Evolutionary conservation across 2,797 vertebrate genomes (phyloP), one percentile per base, ranked within the genome.

Genomic region (Mormyrus hasselquistii): DNA sequence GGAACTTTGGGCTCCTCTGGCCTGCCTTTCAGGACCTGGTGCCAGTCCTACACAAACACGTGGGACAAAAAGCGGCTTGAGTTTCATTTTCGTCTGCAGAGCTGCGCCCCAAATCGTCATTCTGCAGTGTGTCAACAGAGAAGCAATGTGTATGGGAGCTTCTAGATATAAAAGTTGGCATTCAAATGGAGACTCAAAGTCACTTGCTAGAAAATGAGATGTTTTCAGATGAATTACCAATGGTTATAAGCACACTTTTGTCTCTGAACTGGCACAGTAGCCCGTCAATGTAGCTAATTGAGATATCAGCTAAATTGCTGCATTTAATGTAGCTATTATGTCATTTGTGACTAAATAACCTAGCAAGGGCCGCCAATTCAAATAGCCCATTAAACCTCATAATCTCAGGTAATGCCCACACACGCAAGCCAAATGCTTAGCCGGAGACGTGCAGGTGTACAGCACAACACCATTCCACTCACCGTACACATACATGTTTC

Each of bases 341-440:
- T 62, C 69, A 87, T 87, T 44, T 65, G 57, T 87, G 19, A 65
- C 44, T 65, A 87, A 22, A 69, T 47, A 65, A 47, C 57, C 55
- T 62, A 84, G 47, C 73, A 19, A 34, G 49, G 25, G 12, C 29
- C 0, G 34, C 86, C 86, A 41, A 6, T 44, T 29, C 50, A 86
- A 86, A 29, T 52, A 86, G 82, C 82, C 22, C 47, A 84, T 84
- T 79, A 84, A 49, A 52, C 82, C n/a, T 84, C 8, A 86, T 86
- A 25, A 47, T 87, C 10, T 47, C 4, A 65, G 41, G n/a, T 87
- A 55, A 65, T 65, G 38, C 53, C 29, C 12, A 44, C 5, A 41
- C 29, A 47, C n/a, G 41, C 29, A 34, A 62, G 19, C 53, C 29
- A 65, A 16, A 65, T 38, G 55, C 19, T 86, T 38, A 7, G 12